Percentiles rank a stretch among this genome's conserved stretches.
phyloP scores from a whole-genome alignment of 35 echinoderm and acorn worm species.

The Ptychodera flava region DNA sequence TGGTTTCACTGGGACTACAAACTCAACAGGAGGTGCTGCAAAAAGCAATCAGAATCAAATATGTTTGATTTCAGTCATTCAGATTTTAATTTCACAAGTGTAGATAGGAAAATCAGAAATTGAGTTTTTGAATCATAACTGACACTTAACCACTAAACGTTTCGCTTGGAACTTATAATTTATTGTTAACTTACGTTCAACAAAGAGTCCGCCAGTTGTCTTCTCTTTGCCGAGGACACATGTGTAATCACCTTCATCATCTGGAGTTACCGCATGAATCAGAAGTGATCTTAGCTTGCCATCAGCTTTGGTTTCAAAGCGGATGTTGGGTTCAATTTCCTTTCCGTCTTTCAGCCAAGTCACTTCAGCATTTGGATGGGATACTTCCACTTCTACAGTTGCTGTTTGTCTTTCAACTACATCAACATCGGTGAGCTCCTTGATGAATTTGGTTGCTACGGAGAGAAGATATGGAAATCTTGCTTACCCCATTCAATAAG shows the following conservation, averaged over 20 bases:
- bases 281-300: slow-evolving; percentile 32
- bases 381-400: slow-evolving; percentile 38
- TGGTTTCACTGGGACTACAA: slow-evolving; percentile 50
- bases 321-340: slow-evolving; percentile 45
- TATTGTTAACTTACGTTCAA: slow-evolving; percentile 40
- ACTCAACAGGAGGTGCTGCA: slow-evolving; percentile 42
- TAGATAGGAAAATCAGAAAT: background rate
- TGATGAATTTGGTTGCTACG: slow-evolving; percentile 38
- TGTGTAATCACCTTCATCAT: slow-evolving; percentile 60
- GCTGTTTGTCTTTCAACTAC: slow-evolving; percentile 45
- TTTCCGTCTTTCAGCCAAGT: slow-evolving; percentile 52
- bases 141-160: background rate
- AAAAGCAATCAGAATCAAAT: background rate
- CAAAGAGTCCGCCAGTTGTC: slow-evolving; percentile 43
- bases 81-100: background rate
- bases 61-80: background rate
- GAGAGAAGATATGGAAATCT: too few relatives aligned
- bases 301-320: slow-evolving; percentile 45
- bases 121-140: background rate
- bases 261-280: slow-evolving; percentile 35
- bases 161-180: background rate
- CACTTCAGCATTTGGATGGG: slow-evolving; percentile 50
- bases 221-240: slow-evolving; percentile 40
- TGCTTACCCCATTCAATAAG: too few relatives aligned
- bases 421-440: slow-evolving; percentile 42